Evolutionary conservation across 1,140 invertebrate species (phyloP), one percentile per base, ranked within the genome.

Genomic region (Sitodiplosis mosellana): DNA sequence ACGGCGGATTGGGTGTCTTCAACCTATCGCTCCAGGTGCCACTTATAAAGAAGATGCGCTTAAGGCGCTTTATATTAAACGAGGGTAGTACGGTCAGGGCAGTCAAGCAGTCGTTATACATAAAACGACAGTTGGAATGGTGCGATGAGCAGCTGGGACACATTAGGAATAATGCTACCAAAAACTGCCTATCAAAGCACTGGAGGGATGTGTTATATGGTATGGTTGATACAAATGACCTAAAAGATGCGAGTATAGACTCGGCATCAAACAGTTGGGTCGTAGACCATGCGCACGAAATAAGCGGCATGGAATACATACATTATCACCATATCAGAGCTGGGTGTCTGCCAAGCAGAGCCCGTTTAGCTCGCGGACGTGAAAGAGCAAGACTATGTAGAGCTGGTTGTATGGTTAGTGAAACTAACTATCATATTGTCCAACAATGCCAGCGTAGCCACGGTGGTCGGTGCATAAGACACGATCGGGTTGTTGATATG

Each of bases 381-480:
- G 4, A 27, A 10, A 27, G 27, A 27, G 27, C 3, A 5, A 27
- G 27, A 27, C 10, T 27, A 3, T 27, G 27, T 27, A 27, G 27
- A 10, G 27, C 27, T 27, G 27, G 27, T 5, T 27, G 27, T 27
- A 10, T 3, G 76, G 74, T 65, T 67, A 72, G 76, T 76, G 76
- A 79, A 78, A 80, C 77, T 75, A 76, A 80, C 77, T 80, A 77
- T 79, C 75, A 77, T 76, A 77, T 77, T 77, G 77, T 77, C 78
- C 76, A 73, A 77, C 72, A 77, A 75, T 73, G 76, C 76, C 74
- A 72, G 67, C 72, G 78, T 73, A 72, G 73, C 69, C 67, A 66
- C 62, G 61, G 63, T 66, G 73, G 27, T 27, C 27, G 27, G 27
- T 27, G 27, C 27, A n/a, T 80, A 74, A 80, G 76, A 73, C 74